phyloP scores from a whole-genome alignment of 2,888 invertebrate genomes.

The Dryococelus australis region DNA sequence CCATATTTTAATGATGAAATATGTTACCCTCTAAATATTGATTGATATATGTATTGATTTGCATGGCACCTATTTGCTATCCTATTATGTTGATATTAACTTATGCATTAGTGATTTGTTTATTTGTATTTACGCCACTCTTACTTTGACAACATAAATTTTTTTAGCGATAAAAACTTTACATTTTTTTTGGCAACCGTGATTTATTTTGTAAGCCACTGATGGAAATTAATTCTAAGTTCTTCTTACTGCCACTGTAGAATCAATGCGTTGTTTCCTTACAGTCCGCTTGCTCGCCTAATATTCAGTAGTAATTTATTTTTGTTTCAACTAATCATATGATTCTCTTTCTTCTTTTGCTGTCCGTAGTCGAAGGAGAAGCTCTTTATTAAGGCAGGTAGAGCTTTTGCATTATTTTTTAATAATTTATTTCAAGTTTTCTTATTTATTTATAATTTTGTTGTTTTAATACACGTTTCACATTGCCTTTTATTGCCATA shows the following conservation, averaged over 20 bases:
- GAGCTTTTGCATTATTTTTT: constrained; percentile 48
- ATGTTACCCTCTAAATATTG: not conserved
- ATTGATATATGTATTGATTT: not conserved
- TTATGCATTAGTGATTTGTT: not conserved
- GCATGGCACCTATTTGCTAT: not conserved
- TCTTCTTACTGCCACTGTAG: not conserved
- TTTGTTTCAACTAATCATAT: constrained; percentile 44
- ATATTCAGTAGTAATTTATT: constrained; percentile 28
- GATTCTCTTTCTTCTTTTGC: constrained; percentile 51
- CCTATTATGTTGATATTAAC: not conserved
- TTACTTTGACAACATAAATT: not conserved
- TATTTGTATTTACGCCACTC: not conserved
- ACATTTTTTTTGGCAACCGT: not conserved
- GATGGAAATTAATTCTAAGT: not conserved
- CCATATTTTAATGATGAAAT: no score
- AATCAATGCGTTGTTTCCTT: not conserved
- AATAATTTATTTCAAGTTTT: constrained; percentile 35
- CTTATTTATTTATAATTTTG: constrained; percentile 23
- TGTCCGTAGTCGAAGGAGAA: constrained; percentile 58
- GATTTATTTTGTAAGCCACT: not conserved
- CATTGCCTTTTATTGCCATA: not conserved
- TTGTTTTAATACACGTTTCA: not conserved
- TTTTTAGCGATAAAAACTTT: not conserved
- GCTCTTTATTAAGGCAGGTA: constrained; percentile 61
- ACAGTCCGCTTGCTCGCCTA: not conserved